Conservation (phyloP, 2,113 vertebrate genomes). For the Grammomys surdaster region DNA sequence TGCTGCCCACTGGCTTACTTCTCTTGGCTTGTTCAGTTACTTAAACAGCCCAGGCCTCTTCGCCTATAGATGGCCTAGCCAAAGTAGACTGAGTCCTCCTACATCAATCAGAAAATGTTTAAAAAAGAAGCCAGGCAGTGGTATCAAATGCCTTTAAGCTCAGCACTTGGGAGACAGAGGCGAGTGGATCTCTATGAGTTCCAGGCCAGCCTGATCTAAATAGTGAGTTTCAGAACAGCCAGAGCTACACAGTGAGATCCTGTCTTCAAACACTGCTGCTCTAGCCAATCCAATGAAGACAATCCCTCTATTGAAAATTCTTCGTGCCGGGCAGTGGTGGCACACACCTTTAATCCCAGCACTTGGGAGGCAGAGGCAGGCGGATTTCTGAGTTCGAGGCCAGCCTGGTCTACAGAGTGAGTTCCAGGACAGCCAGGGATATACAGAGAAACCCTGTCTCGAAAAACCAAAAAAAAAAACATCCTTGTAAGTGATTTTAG, state of each 20-base stretch:
- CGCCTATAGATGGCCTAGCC: not conserved
- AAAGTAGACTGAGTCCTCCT: not conserved
- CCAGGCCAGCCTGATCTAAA: not conserved
- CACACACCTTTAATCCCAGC: no score
- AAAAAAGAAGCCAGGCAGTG: not conserved
- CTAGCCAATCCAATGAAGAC: not conserved
- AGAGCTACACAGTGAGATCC: not conserved
- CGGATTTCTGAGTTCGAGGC: no score
- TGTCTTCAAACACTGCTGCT: not conserved
- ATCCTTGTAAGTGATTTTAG: not conserved
- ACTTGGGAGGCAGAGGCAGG: no score
- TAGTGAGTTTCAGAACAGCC: not conserved
- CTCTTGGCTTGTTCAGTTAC: not conserved
- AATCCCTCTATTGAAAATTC: not conserved
- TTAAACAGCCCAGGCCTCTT: not conserved
- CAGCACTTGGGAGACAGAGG: not conserved
- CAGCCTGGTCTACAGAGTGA: no score
- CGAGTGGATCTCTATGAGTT: not conserved
- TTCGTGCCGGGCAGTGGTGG: no score
- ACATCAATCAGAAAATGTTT: not conserved
- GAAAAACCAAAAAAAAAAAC: no score
- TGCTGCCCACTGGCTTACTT: not conserved
- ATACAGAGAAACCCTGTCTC: no score
- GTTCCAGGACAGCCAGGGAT: no score
- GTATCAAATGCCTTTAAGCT: not conserved